A percentile compares a stretch with the other conserved stretches of the same genome.
These are phyloP conservation scores for Eulimnadia texana DNA, from an alignment of 1,140 invertebrate genomes.

Conservation along the genomic window DNA sequence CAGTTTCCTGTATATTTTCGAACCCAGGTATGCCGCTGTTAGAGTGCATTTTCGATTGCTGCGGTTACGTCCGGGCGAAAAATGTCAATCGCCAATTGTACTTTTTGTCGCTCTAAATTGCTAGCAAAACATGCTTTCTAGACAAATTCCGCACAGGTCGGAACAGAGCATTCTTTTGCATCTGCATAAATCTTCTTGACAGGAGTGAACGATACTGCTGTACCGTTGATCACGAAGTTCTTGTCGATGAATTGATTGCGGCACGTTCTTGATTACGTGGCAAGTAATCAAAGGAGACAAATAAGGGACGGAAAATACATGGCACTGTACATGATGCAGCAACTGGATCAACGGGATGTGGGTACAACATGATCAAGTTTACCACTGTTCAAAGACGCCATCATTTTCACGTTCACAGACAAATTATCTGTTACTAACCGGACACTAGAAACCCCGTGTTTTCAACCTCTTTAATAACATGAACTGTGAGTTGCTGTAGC, in stretches of 20 bases:
- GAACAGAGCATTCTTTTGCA: not conserved
- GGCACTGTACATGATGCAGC: not conserved
- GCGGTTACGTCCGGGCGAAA: not conserved
- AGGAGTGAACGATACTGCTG: not conserved
- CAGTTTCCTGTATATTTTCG: not conserved
- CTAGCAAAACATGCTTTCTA: not conserved
- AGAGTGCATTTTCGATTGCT: not conserved
- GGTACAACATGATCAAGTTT: not conserved
- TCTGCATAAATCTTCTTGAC: not conserved
- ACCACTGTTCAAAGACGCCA: not conserved
- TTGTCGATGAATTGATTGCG: not conserved
- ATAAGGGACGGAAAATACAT: not conserved
- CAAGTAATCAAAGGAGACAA: not conserved
- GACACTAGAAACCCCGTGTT: not conserved
- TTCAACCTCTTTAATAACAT: not conserved
- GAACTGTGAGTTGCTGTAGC: not conserved
- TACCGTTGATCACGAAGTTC: not conserved
- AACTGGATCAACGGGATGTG: not conserved
- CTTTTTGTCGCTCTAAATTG: not conserved
- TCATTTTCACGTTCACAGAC: not conserved
- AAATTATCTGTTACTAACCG: not conserved
- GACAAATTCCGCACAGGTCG: not conserved
- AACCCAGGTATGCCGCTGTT: not conserved
- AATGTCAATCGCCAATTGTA: not conserved
- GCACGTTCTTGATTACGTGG: not conserved